These are phyloP conservation scores for Eupithecia tripunctaria DNA, from an alignment of 2,888 invertebrate genomes.

Conservation along the genomic window DNA sequence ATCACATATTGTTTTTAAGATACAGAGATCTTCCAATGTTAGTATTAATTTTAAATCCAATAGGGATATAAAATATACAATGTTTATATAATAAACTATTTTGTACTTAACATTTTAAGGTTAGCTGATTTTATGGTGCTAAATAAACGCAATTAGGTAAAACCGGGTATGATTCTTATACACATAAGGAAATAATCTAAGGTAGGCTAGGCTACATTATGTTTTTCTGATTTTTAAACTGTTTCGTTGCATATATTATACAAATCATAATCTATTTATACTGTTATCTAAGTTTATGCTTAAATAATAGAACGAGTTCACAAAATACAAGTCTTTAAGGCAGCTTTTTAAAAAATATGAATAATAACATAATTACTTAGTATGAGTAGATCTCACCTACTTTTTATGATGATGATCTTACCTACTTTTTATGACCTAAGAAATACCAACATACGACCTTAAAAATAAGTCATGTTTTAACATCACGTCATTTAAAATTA, in stretches of 20 bases:
- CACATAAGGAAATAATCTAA: background rate
- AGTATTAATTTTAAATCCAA: slow-evolving; percentile 3
- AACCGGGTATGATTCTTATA: slow-evolving; percentile 55
- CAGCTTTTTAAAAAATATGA: background rate
- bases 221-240: background rate
- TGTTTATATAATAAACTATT: slow-evolving; percentile 2
- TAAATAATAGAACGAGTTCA: background rate
- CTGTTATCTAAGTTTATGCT: background rate
- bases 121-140: slow-evolving; percentile 77
- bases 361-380: background rate
- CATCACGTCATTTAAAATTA: background rate
- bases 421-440: background rate
- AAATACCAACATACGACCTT: background rate
- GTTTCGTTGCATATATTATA: background rate
- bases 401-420: too few species aligned
- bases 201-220: background rate
- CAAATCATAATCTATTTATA: background rate
- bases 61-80: background rate
- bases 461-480: background rate
- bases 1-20: background rate
- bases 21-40: slow-evolving; percentile 7
- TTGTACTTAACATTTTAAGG: background rate
- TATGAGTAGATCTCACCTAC: too few species aligned
- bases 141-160: slow-evolving; percentile 59
- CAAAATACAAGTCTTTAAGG: background rate